phyloP scores from a whole-genome alignment of 2,888 invertebrate species.

The Parascotia fuliginaria region DNA sequence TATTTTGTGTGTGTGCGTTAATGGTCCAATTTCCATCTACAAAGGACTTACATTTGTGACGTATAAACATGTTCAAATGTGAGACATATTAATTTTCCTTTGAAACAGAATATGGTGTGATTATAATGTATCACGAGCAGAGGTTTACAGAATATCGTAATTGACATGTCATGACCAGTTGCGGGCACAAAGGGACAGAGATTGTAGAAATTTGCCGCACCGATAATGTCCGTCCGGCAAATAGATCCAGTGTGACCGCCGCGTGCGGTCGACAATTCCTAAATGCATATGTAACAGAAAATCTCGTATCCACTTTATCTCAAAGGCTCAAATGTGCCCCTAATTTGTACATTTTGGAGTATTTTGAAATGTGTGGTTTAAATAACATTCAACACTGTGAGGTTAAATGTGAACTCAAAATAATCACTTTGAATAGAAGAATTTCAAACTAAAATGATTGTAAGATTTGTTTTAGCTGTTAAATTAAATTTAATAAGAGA shows the following conservation, averaged over 20 bases:
- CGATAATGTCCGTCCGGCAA: slow-evolving; percentile 77
- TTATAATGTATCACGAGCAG: slow-evolving; percentile 46
- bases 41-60: neutral
- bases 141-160: slow-evolving; percentile 74
- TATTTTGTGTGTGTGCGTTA: neutral
- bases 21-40: slow-evolving; percentile 1
- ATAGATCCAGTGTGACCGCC: slow-evolving; percentile 64
- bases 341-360: neutral
- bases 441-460: neutral
- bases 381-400: neutral
- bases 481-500: no score
- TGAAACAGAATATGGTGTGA: slow-evolving; percentile 34
- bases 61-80: slow-evolving; percentile 10
- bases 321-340: slow-evolving; percentile 32
- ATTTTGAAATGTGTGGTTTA: no score
- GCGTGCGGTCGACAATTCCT: slow-evolving; percentile 58
- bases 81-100: slow-evolving; percentile 27
- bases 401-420: neutral
- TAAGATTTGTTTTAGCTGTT: no score
- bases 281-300: slow-evolving; percentile 66
- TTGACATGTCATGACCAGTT: slow-evolving; percentile 82
- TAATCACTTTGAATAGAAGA: neutral
- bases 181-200: slow-evolving; percentile 77
- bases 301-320: slow-evolving; percentile 50
- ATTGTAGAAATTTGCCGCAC: slow-evolving; percentile 78